These are phyloP conservation scores for Sciurus niger DNA, from an alignment of 2,113 vertebrate genomes.

Conservation along the genomic window DNA sequence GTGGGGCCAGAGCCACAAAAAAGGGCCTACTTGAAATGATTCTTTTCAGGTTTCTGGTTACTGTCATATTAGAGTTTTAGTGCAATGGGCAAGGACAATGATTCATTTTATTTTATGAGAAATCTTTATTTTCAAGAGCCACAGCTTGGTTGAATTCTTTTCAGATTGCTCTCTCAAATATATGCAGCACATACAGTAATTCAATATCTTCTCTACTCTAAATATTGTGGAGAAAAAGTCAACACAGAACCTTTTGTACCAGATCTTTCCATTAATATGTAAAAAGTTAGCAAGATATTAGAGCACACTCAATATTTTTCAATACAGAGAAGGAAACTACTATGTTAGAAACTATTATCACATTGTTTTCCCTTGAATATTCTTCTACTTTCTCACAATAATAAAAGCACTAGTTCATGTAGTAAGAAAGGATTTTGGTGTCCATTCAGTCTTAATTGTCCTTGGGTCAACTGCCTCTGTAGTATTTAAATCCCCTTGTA, in stretches of 20 bases:
- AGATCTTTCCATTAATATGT: slow-evolving; percentile 17
- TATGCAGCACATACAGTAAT: slow-evolving; percentile 37
- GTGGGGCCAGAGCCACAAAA: slow-evolving; percentile 47
- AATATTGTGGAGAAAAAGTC: not conserved
- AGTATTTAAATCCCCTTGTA: not conserved
- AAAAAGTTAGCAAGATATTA: slow-evolving; percentile 17
- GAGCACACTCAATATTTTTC: not conserved
- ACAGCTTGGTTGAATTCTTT: slow-evolving; percentile 72
- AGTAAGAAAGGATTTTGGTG: not conserved
- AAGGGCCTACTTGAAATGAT: slow-evolving; percentile 38
- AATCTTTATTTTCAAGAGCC: slow-evolving; percentile 73
- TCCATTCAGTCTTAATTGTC: not conserved
- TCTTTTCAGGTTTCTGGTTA: slow-evolving; percentile 53
- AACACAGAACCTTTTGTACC: not conserved
- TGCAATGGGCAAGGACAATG: slow-evolving; percentile 59
- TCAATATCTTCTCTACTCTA: slow-evolving; percentile 6
- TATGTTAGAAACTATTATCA: not conserved
- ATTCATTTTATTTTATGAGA: slow-evolving; percentile 74
- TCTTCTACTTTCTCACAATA: slow-evolving; percentile 2
- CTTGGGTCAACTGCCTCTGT: not conserved
- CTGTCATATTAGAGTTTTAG: slow-evolving; percentile 56
- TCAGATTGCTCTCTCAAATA: slow-evolving; percentile 45
- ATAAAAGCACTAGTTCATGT: not conserved
- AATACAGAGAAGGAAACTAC: not conserved
- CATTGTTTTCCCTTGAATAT: not conserved